phyloP scores from a whole-genome alignment of 2,113 vertebrate genomes.

The Geococcyx californianus region DNA sequence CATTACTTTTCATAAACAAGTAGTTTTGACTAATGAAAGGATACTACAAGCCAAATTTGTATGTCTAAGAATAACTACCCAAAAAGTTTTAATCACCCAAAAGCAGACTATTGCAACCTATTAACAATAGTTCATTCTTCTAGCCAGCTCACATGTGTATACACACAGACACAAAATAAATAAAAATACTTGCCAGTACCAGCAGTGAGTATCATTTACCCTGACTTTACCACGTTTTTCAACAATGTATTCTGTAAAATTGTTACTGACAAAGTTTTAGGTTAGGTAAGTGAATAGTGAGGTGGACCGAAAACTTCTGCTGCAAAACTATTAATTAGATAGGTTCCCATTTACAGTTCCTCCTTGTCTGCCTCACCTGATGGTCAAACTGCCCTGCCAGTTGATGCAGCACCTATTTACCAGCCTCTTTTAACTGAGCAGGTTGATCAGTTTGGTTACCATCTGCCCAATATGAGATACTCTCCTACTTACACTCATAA shows the following conservation, averaged over 20 bases:
- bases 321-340: not conserved
- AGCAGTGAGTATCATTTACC: not conserved
- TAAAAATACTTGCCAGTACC: not conserved
- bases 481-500: not conserved
- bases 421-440: not conserved
- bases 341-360: not conserved
- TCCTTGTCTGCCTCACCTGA: not conserved
- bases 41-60: not conserved
- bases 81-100: not conserved
- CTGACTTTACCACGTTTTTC: not conserved
- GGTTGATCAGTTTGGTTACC: not conserved
- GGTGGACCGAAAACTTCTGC: not conserved
- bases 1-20: not conserved
- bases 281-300: not conserved
- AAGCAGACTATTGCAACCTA: not conserved
- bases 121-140: not conserved
- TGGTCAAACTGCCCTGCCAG: not conserved
- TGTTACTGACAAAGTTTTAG: not conserved
- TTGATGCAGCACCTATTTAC: not conserved
- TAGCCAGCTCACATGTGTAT: fast-evolving
- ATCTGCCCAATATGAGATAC: not conserved
- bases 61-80: not conserved
- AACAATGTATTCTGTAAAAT: not conserved
- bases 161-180: not conserved
- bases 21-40: not conserved